Evolutionary conservation across 2,888 invertebrate species (phyloP).

Genomic region (Apamea monoglypha): DNA sequence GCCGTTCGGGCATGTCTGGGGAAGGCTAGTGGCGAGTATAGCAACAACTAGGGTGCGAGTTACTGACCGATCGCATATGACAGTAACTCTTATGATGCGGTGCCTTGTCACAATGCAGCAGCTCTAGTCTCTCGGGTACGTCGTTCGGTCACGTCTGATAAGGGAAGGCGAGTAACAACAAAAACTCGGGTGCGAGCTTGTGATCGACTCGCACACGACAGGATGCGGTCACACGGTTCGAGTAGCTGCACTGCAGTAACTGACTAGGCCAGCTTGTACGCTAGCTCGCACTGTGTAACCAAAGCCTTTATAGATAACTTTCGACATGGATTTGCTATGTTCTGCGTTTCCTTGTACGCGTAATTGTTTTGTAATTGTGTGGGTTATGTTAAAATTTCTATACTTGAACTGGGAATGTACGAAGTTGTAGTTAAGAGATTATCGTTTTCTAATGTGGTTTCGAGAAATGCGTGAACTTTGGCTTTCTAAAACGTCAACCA

Average conservation of each 20-base stretch:
- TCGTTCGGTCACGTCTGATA: not conserved
- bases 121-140: not conserved
- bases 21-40: no score
- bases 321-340: slow-evolving; percentile 54
- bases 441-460: slow-evolving; percentile 36
- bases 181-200: not conserved
- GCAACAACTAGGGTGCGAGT: no score
- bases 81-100: no score
- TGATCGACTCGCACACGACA: not conserved
- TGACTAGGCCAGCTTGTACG: not conserved
- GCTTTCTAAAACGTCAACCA: not conserved
- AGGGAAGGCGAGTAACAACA: not conserved
- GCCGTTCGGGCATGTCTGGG: no score
- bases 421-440: not conserved
- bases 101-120: not conserved
- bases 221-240: not conserved
- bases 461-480: slow-evolving; percentile 48
- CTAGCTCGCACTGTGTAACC: slow-evolving; percentile 16
- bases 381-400: slow-evolving; percentile 30
- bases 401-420: slow-evolving; percentile 12
- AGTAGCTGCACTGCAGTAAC: slow-evolving; percentile 1
- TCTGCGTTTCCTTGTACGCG: slow-evolving; percentile 33
- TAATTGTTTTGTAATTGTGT: slow-evolving; percentile 54
- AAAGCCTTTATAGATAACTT: slow-evolving; percentile 47
- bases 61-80: no score